Percentiles rank a stretch among this genome's conserved stretches.
Conservation (phyloP, 2,888 invertebrate species). For the Phasia obesa region DNA sequence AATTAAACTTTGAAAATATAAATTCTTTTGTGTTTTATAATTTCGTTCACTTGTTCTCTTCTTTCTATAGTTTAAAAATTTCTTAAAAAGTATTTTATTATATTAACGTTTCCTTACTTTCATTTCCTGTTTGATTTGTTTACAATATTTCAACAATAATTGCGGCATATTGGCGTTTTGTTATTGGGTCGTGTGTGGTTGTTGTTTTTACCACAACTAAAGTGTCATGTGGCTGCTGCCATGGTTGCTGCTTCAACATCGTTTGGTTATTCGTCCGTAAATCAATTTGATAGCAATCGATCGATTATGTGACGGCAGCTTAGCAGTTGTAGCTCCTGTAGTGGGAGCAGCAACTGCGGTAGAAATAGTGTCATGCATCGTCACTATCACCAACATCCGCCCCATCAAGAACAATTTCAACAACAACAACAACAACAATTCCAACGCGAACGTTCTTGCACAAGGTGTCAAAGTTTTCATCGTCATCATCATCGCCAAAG, state of each 20-base stretch:
- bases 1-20: no score
- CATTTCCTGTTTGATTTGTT: conserved; percentile 49
- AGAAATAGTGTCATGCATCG: conserved; percentile 73
- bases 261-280: conserved; percentile 82
- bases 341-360: conserved; percentile 82
- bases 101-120: conserved; percentile 43
- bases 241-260: conserved; percentile 83
- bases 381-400: conserved; percentile 74
- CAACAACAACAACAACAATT: conserved; percentile 75
- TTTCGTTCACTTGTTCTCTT: neutral
- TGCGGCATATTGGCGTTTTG: conserved; percentile 40
- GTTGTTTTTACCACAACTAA: conserved; percentile 59
- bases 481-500: conserved; percentile 81
- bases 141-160: conserved; percentile 23
- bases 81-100: conserved; percentile 62
- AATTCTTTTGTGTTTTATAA: neutral
- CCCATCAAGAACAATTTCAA: conserved; percentile 73
- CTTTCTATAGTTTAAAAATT: neutral
- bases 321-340: conserved; percentile 83
- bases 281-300: conserved; percentile 81
- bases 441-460: conserved; percentile 76
- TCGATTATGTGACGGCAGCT: conserved; percentile 82
- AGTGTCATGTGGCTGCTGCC: conserved; percentile 83
- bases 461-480: conserved; percentile 81
- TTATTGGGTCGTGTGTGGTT: conserved; percentile 20